phyloP scores from a whole-genome alignment of 2,888 invertebrate species.

The Lathronympha strigana region DNA sequence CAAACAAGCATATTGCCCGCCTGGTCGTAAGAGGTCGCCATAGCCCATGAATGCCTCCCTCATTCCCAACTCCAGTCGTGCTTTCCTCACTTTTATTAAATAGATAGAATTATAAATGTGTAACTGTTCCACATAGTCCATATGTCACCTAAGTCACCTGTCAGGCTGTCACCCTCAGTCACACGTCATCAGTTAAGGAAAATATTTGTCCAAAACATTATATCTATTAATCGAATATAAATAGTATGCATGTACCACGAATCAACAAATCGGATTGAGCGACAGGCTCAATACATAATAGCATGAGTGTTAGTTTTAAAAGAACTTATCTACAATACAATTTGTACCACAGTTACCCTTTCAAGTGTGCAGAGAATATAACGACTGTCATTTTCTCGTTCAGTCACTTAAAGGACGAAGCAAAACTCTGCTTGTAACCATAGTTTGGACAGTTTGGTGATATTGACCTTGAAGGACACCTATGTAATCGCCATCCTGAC shows the following conservation, averaged over 20 bases:
- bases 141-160: too few relatives aligned
- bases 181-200: not conserved
- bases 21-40: too few relatives aligned
- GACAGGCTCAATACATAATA: not conserved
- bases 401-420: constrained; percentile 28
- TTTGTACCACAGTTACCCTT: not conserved
- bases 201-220: not conserved
- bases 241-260: not conserved
- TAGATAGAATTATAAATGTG: not conserved
- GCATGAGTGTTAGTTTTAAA: not conserved
- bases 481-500: too few relatives aligned
- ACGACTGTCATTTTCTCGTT: constrained; percentile 26
- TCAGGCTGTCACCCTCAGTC: too few relatives aligned
- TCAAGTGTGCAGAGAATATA: not conserved
- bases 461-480: not conserved
- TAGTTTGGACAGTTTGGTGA: not conserved
- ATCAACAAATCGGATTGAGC: constrained; percentile 5
- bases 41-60: too few relatives aligned
- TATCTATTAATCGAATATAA: not conserved
- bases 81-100: too few relatives aligned
- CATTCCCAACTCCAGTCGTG: too few relatives aligned
- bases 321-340: not conserved
- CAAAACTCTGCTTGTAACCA: constrained; percentile 4
- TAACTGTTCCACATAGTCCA: not conserved
- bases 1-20: too few relatives aligned